Evolutionary conservation across 2,113 vertebrate species (phyloP).

Genomic region (Aix galericulata): DNA sequence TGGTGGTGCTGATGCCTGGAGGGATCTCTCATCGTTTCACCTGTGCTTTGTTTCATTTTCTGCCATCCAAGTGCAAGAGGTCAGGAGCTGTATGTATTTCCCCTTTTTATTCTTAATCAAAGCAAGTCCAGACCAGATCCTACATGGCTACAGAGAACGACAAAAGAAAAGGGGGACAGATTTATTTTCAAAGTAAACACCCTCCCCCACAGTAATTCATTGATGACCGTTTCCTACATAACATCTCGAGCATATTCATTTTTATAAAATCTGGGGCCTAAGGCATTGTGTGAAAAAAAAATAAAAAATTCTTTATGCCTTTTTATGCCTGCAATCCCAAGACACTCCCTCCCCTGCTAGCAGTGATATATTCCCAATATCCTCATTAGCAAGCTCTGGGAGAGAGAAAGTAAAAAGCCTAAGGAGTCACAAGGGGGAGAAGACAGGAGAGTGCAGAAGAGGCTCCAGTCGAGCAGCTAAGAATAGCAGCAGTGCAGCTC

Average conservation of each 20-base stretch:
- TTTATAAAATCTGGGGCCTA: not conserved
- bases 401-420: constrained; percentile 10
- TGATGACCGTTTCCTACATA: not conserved
- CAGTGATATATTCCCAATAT: not conserved
- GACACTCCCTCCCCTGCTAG: not conserved
- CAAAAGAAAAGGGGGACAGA: not conserved
- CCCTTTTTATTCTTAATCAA: not conserved
- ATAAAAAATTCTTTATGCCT: not conserved
- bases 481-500: not conserved
- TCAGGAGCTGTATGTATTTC: not conserved
- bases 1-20: not conserved
- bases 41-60: not conserved
- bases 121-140: not conserved
- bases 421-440: not conserved
- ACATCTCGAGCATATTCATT: not conserved
- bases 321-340: not conserved
- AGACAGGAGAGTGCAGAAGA: not conserved
- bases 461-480: not conserved
- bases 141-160: not conserved
- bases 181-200: not conserved
- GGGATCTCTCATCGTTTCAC: not conserved
- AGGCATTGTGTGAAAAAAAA: not conserved
- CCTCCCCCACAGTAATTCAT: not conserved
- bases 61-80: not conserved
- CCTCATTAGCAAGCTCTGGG: not conserved